Evolutionary conservation across 2,888 invertebrate genomes (phyloP), one percentile per base, ranked within the genome.

Genomic region (Nomada lathburiana): DNA sequence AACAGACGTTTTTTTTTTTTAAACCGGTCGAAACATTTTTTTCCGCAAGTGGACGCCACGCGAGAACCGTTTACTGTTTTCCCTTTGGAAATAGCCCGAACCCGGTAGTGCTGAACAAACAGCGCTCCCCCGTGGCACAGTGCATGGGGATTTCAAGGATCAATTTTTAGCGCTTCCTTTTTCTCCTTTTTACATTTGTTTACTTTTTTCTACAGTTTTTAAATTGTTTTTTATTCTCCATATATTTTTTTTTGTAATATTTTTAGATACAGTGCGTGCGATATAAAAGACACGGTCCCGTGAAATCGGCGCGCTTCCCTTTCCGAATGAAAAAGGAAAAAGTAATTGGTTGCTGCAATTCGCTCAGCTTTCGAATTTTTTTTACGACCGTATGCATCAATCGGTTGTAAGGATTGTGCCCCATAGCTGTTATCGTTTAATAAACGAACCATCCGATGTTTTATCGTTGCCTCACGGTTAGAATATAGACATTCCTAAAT

Each of bases 31-130:
- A 62, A 68, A 68, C 62, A 81, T 73, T 81, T 80, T 74, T 74
- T 80, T 26, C 29, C n/a, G 50, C n/a, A 63, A 55, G 63, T n/a
- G 63, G 47, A 70, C 42, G 57, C 36, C 26, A 67, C 80, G 70
- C 29, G 80, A 69, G 70, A 68, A 80, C 29, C 73, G 82, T 80
- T 80, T 47, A 52, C 67, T 62, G 63, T 68, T 81, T 57, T 63
- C 55, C 62, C 74, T 68, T 81, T 62, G 72, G 65, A 81, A 67
- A 63, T 52, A 59, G n/a, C 63, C 10, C 16, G 23, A n/a, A 42
- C 44, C 7, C 16, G 13, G 47, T 20, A 20, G 64, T 64, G 62
- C 23, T 20, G 62, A 68, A 73, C 82, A 80, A 80, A 80, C 73
- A 65, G 16, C 44, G 53, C 20, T 29, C 23, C 18, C 23, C 13